Evolutionary conservation across 2,797 vertebrate genomes (phyloP), one percentile per base, ranked within the genome.

Genomic region (Onychomys arenicola): DNA sequence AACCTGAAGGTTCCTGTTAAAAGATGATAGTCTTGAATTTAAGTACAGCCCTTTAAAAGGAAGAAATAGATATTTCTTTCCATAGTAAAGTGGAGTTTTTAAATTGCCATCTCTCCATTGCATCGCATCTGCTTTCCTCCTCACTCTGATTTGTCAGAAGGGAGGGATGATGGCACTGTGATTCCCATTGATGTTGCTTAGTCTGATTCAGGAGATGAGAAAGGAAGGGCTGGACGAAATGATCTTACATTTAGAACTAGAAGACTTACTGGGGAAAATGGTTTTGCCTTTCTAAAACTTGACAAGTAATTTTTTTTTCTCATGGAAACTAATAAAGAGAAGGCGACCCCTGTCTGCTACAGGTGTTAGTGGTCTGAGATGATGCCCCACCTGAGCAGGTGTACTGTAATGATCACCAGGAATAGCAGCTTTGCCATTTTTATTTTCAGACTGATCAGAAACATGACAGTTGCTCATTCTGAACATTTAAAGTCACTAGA

Each of bases 401-500:
- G 17, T 80, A 73, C 32, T 5, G 37, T 78, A 46, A 14, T 29
- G 61, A 32, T 82, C n/a, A 40, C n/a, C 82, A 27, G 65, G 12
- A 61, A 6, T 63, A 89, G 78, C 69, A 78, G 34, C 63, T 89
- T 29, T 93, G 55, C 29, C 46, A 6, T 43, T 73, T 96, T 77
- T 73, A 40, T 87, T 96, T 97, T 89, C 73, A 93, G 32, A 34
- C 75, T 27, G 10, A 88, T 88, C 67, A 61, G 75, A 82, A 49
- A 90, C 29, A 59, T 93, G 85, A 81, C 89, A 49, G 34, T 92
- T 93, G 91, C 37, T 90, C 34, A 83, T 94, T 17, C 73, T 88
- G 71, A 96, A 88, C 46, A 92, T 8, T 96, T 88, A 78, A 87
- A 92, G 32, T 40, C 69, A 69, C 19, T 81, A 89, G 40, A 93